Percentiles rank a stretch among this genome's conserved stretches.
These are phyloP conservation scores for Psettodes erumei DNA, from an alignment of 2,113 vertebrate species.

Conservation along the genomic window DNA sequence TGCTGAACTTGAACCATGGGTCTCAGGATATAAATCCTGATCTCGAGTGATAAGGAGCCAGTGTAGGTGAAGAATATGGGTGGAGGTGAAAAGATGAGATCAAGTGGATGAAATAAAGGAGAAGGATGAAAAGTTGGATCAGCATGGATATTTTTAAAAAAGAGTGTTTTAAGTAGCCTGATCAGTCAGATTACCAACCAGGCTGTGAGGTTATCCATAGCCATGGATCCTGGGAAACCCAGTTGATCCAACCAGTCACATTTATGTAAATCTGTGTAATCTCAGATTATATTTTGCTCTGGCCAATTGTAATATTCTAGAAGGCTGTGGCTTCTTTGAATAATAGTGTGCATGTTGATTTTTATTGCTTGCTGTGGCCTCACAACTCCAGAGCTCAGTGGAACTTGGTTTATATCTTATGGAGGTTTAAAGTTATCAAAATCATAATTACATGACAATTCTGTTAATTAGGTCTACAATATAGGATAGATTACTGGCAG, in stretches of 20 bases:
- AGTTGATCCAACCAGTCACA: not conserved
- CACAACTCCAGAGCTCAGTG: not conserved
- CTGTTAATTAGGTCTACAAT: not conserved
- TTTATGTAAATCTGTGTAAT: constrained; percentile 8
- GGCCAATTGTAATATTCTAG: not conserved
- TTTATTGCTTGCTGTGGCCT: constrained; percentile 4
- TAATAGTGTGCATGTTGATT: constrained; percentile 12
- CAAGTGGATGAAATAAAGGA: not conserved
- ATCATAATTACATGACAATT: not conserved
- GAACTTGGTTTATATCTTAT: constrained; percentile 2
- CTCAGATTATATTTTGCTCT: constrained; percentile 1
- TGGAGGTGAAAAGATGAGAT: not conserved
- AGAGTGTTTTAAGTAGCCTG: not conserved
- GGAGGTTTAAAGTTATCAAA: constrained; percentile 2
- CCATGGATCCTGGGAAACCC: not conserved
- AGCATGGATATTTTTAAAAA: not conserved
- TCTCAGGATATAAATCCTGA: not conserved
- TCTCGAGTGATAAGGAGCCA: not conserved
- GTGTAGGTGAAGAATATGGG: not conserved
- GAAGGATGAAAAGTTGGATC: not conserved
- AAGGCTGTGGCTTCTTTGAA: constrained; percentile 5
- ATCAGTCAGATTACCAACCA: not conserved
- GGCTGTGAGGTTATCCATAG: not conserved
- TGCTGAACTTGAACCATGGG: constrained; percentile 9
- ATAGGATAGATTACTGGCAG: not conserved